These are phyloP conservation scores for Peromyscus eremicus DNA, from an alignment of 2,797 vertebrate genomes.

Conservation along the genomic window DNA sequence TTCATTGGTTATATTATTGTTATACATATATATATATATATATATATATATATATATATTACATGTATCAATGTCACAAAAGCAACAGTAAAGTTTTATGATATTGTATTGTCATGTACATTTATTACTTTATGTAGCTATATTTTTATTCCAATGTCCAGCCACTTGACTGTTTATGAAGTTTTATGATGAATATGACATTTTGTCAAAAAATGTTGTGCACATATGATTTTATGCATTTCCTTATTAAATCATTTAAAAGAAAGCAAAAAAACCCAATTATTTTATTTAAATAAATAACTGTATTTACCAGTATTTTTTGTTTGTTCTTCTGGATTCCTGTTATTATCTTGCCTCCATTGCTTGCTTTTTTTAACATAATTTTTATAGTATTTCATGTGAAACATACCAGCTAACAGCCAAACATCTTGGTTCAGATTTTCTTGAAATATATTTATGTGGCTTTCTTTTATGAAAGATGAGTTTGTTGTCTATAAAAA, in stretches of 20 bases:
- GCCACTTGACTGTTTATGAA: background rate
- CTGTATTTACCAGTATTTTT: background rate
- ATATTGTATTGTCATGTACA: background rate
- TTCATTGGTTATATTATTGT: background rate
- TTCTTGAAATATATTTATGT: background rate
- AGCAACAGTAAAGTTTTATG: background rate
- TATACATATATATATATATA: too few relatives aligned
- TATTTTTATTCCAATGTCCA: background rate
- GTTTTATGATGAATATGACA: background rate
- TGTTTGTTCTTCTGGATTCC: background rate
- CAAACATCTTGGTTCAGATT: background rate
- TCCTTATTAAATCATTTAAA: background rate
- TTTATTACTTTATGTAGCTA: background rate
- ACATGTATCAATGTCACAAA: background rate
- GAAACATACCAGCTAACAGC: too few relatives aligned
- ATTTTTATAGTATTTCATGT: background rate
- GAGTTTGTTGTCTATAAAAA: background rate
- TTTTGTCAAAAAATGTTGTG: background rate
- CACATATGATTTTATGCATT: background rate
- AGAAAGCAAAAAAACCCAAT: background rate
- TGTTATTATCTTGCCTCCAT: background rate
- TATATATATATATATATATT: too few relatives aligned
- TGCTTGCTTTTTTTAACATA: background rate
- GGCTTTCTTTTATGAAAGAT: background rate
- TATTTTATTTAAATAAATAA: background rate